These are phyloP conservation scores for Bradynema listronoti DNA, from an alignment of 1,140 invertebrate genomes.

Conservation along the genomic window DNA sequence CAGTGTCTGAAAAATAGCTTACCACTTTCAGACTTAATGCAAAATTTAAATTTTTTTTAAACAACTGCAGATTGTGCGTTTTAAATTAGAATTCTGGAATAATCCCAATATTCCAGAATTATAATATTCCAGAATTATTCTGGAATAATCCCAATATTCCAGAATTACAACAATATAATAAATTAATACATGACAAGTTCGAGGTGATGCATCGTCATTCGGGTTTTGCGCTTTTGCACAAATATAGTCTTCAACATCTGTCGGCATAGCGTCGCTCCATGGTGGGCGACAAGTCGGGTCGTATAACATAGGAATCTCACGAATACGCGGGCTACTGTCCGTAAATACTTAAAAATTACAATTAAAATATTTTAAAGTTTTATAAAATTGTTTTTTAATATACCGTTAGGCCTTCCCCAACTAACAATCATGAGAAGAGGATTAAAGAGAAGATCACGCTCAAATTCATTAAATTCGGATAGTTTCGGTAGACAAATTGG, in stretches of 20 bases:
- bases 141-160: no score
- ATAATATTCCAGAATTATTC: no score
- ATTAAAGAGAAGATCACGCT: conserved; percentile 1
- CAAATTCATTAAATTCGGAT: no score
- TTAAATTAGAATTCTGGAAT: no score
- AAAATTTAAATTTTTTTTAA: no score
- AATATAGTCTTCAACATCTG: conserved; percentile 30
- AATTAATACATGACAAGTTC: conserved; percentile 45
- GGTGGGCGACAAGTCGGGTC: conserved; percentile 31
- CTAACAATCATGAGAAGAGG: conserved; percentile 18
- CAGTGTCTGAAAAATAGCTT: no score
- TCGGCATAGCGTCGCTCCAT: conserved; percentile 30
- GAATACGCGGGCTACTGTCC: conserved; percentile 30
- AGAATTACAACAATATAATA: no score
- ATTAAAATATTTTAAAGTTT: not conserved
- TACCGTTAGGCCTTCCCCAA: conserved; percentile 25
- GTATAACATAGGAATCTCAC: conserved; percentile 38
- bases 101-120: no score
- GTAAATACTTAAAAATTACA: conserved; percentile 27
- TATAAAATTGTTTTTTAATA: conserved; percentile 5
- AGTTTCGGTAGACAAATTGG: conserved; percentile 26
- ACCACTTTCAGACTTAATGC: no score
- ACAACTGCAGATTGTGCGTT: no score
- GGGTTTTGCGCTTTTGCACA: conserved; percentile 41
- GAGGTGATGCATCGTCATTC: conserved; percentile 19